Base-by-base conservation (phyloP, 2,113 vertebrate genomes). In the Vombatus ursinus region DNA sequence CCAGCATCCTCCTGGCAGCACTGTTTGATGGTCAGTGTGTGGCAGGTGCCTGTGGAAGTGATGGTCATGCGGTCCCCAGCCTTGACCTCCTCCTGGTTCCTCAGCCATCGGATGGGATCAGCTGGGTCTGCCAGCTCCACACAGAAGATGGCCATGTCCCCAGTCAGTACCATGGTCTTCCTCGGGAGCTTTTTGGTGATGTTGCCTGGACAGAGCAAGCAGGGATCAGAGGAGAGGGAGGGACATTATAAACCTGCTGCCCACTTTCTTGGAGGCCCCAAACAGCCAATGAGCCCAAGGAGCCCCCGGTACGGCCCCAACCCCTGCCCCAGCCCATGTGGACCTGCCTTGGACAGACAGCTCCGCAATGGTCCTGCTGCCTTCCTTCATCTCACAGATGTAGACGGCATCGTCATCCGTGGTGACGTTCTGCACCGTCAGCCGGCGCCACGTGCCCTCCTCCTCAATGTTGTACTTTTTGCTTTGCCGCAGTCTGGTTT, bases 301-400 rank as follows among this genome's bases (percentile, higher is more conserved):
- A 90, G 24, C 89, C 89, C 48, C 49, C 24, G 12, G 25, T 14
- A 24, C 25, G 19, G 90, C 48, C 90, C 24, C 44, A 1, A 14
- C 8, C 89, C 89, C 89, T 50, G 37, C 24, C 2, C 14, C 26
- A 26, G 54, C 28, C 5, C 24, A 19, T 16, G 10, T 49, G 22
- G 50, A 10, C 92, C 51, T 98, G 99, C 99, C 99, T 98, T 99
- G 98, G 68, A 99, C 99, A 0, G 99, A 99, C 47, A 99, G 98
- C 98, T 99, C 99, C 0, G 99, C 99, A 14, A 99, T 99, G 0
- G 99, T 99, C 95, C 99, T 99, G 97, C 99, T 99, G 51, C 99
- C 99, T 94, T 99, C 99, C 5, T 99, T 99, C 98, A 99, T 99
- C 98, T 99, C 99, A 1, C 99, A 99, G 98, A 99, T 99, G 37